phyloP scores from a whole-genome alignment of 2,113 vertebrate species.

The Colistium nudipinnis region DNA sequence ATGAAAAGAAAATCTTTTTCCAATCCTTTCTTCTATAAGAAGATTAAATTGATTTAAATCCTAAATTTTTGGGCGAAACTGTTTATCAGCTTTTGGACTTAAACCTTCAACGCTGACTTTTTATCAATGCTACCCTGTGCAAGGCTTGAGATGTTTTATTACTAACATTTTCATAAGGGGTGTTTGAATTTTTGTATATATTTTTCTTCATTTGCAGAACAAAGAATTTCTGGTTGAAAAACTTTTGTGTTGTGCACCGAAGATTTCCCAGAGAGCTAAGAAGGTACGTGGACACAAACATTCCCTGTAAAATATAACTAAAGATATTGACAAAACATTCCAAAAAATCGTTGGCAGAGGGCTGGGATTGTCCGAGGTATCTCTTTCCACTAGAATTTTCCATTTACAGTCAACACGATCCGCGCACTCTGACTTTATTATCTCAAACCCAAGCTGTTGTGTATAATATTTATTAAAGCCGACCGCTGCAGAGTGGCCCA shows the following conservation, averaged over 20 bases:
- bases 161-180: background rate
- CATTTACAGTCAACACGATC: constrained; percentile 68
- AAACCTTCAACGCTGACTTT: background rate
- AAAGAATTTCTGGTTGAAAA: constrained; percentile 97
- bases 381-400: constrained; percentile 33
- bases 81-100: background rate
- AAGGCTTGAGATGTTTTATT: no score
- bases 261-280: constrained; percentile 95
- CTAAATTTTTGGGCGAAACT: no score
- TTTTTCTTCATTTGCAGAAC: constrained; percentile 87
- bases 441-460: constrained; percentile 28
- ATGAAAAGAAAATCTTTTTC: no score
- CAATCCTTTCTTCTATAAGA: no score
- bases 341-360: constrained; percentile 27
- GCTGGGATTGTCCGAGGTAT: constrained; percentile 34
- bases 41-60: no score
- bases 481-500: constrained; percentile 44
- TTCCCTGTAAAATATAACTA: constrained; percentile 42
- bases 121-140: no score
- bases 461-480: constrained; percentile 57
- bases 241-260: constrained; percentile 91
- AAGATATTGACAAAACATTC: constrained; percentile 64
- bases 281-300: constrained; percentile 84
- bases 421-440: constrained; percentile 38
- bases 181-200: background rate